Evolutionary conservation across 2,797 vertebrate genomes (phyloP).

Genomic region (Brachymystax lenok): DNA sequence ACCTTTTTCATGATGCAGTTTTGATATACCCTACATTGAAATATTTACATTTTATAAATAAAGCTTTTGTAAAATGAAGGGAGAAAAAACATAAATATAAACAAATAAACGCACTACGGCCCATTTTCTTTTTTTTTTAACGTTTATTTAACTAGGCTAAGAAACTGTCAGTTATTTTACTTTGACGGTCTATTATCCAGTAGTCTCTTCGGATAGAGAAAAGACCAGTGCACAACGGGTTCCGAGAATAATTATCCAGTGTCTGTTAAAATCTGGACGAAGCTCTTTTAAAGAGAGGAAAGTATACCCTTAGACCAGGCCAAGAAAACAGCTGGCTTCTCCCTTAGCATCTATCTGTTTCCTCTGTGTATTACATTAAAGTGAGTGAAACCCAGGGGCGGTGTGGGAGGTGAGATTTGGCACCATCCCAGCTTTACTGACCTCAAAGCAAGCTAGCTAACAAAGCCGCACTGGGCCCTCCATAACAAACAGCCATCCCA

Average conservation of each 20-base stretch:
- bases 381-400: constrained; percentile 15
- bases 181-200: background rate
- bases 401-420: constrained; percentile 28
- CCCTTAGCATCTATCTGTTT: constrained; percentile 35
- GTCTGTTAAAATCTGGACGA: background rate
- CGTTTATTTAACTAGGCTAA: too few relatives aligned
- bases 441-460: constrained; percentile 45
- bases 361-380: constrained; percentile 14
- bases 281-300: background rate
- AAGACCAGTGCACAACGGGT: background rate
- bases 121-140: background rate
- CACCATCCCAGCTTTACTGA: constrained; percentile 37
- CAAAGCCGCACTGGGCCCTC: constrained; percentile 40
- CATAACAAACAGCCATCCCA: constrained; percentile 36
- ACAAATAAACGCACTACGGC: background rate
- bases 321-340: constrained; percentile 32
- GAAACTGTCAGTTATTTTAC: too few relatives aligned
- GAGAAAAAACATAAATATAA: background rate
- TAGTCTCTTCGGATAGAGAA: background rate
- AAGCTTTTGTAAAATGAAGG: constrained; percentile 1
- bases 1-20: background rate
- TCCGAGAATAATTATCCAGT: background rate
- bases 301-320: constrained; percentile 10
- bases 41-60: background rate
- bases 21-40: background rate